Conservation (phyloP, 1,140 invertebrate genomes). For the Dendrolimus punctatus region DNA sequence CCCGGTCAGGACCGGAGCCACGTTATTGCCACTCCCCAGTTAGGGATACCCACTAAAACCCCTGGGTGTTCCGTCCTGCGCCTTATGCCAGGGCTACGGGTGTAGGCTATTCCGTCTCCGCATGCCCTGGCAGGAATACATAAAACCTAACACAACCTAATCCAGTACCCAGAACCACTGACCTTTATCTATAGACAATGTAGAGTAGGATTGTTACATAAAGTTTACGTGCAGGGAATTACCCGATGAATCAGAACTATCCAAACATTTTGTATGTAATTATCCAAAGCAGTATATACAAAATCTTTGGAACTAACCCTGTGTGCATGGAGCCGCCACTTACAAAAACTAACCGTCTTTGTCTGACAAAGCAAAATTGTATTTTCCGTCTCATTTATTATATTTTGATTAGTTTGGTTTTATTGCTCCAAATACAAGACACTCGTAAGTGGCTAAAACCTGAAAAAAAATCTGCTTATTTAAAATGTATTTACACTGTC, state of each 20-base stretch:
- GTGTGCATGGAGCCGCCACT: not conserved
- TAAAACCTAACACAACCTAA: constrained; percentile 2
- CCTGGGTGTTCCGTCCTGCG: too few species aligned
- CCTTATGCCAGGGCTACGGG: too few species aligned
- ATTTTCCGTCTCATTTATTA: constrained; percentile 1
- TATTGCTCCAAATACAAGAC: constrained; percentile 1
- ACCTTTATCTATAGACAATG: not conserved
- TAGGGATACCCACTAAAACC: too few species aligned
- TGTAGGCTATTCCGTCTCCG: too few species aligned
- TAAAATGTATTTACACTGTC: constrained; percentile 1
- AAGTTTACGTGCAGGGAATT: constrained; percentile 1
- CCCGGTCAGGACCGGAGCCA: too few species aligned
- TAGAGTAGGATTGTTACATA: constrained; percentile 1
- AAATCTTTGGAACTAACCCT: not conserved
- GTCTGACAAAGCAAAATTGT: constrained; percentile 1
- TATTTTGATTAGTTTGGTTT: constrained; percentile 3
- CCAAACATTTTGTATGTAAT: too few species aligned
- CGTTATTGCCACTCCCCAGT: too few species aligned
- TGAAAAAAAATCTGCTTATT: constrained; percentile 1
- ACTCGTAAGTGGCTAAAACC: not conserved
- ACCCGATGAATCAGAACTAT: not conserved
- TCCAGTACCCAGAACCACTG: constrained; percentile 1
- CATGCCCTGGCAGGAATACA: too few species aligned
- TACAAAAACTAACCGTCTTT: not conserved
- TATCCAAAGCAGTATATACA: too few species aligned